Evolutionary conservation across 2,113 vertebrate species (phyloP).

Genomic region (Alaudala cheleensis): DNA sequence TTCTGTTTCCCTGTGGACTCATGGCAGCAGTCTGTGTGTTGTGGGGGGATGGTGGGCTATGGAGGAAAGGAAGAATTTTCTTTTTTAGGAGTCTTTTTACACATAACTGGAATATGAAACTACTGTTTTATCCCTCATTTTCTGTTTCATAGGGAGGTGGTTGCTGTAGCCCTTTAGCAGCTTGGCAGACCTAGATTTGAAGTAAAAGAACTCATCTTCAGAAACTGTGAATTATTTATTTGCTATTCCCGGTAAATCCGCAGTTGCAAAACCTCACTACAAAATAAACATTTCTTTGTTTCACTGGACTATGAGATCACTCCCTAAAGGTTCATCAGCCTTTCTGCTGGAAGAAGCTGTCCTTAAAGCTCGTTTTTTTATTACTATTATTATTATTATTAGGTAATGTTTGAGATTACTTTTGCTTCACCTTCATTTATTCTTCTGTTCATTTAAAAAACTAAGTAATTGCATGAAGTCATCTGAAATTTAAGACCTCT

Average conservation of each 20-base stretch:
- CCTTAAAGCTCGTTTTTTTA: neutral
- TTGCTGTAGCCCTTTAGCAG: neutral
- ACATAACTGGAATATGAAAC: neutral
- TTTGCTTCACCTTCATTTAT: neutral
- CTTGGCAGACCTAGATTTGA: neutral
- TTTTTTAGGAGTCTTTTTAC: neutral
- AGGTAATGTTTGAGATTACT: neutral
- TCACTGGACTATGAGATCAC: neutral
- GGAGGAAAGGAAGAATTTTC: neutral
- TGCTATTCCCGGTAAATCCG: neutral
- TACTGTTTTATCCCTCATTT: neutral
- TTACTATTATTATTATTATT: neutral
- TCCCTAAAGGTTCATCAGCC: neutral
- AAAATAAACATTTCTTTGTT: neutral
- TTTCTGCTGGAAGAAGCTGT: neutral
- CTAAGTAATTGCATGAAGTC: neutral
- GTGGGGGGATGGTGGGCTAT: accelerated
- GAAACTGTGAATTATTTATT: conserved; percentile 21
- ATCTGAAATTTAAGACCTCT: neutral
- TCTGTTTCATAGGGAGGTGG: neutral
- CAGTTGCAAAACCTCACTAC: neutral
- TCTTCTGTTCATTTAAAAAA: neutral
- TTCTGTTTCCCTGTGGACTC: neutral
- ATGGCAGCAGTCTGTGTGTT: accelerated
- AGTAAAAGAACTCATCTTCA: neutral